Evolutionary conservation across 2,888 invertebrate species (phyloP), one percentile per base, ranked within the genome.

Genomic region (Mallateleia sp.): DNA sequence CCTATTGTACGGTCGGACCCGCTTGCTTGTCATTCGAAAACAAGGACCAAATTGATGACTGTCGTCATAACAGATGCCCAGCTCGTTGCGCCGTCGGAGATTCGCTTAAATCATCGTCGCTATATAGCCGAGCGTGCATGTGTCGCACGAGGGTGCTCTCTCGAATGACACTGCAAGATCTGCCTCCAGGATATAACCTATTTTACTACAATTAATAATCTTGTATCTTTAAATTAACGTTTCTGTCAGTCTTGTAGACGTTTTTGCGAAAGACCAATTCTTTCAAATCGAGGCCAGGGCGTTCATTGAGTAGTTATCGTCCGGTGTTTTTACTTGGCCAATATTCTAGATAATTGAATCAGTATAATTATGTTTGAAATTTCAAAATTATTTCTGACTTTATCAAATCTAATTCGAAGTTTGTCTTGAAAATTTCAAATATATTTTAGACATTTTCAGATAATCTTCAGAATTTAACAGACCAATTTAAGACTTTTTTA

Each of bases 1-100:
- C 66, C 79, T 52, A 88, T 88, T 88, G 82, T 88, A 66, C 52
- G 45, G 24, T 25, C 34, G 56, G 60, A 75, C 22, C 75, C 18
- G 80, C 66, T 80, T 72, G 79, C 79, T 83, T 74, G 88, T 79
- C 85, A 72, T 85, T 79, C 60, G 83, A 81, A 88, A 88, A 85
- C 82, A 85, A 88, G 82, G 62, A 64, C 82, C 75, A 83, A 85
- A 88, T 88, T 85, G 88, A 88, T 88, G 88, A 85, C 82, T 80
- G 74, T 85, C 88, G 66, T 88, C 88, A 84, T 85, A 85, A 82
- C 82, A 81, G 85, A 88, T 82, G 78, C 88, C 78, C 56, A 28
- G 72, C 80, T 84, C 77, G 72, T 20, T 75, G 87, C 85, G 22
- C 69, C 69, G 78, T 67, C 58, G 74, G 85, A 82, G 84, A 82